Conservation (phyloP, 1,140 invertebrate genomes). For the Neodiprion fabricii region DNA sequence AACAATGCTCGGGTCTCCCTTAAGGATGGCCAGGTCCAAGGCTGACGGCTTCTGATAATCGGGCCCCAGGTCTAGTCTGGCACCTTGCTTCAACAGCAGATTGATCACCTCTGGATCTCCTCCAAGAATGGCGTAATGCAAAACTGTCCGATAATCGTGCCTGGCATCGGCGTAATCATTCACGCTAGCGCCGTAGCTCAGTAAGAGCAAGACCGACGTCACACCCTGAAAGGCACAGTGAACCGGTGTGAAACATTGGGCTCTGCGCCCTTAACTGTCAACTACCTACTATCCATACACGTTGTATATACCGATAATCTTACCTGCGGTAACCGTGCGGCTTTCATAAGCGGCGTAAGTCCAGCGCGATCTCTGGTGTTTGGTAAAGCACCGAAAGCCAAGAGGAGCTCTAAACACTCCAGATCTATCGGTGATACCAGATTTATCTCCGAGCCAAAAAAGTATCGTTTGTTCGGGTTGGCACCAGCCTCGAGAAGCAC, state of each 20-base stretch:
- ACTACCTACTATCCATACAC: neutral
- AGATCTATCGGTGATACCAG: slow-evolving; percentile 78
- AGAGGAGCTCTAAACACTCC: slow-evolving; percentile 80
- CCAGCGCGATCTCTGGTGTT: slow-evolving; percentile 85
- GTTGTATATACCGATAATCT: slow-evolving; percentile 14
- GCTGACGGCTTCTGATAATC: slow-evolving; percentile 83
- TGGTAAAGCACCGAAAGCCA: slow-evolving; percentile 85
- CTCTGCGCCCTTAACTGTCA: neutral
- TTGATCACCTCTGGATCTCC: slow-evolving; percentile 81
- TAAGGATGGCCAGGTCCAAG: slow-evolving; percentile 83
- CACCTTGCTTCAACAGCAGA: slow-evolving; percentile 82
- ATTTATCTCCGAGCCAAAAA: slow-evolving; percentile 91
- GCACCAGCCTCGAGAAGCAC: slow-evolving; percentile 74
- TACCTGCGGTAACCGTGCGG: slow-evolving; percentile 78
- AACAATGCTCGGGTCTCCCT: slow-evolving; percentile 78
- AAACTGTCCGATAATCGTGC: slow-evolving; percentile 82
- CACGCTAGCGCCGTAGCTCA: slow-evolving; percentile 81
- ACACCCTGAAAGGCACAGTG: slow-evolving; percentile 67
- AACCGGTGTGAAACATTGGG: neutral
- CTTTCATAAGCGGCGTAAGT: slow-evolving; percentile 88
- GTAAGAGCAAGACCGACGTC: slow-evolving; percentile 76
- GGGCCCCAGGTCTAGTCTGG: slow-evolving; percentile 66
- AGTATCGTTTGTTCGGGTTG: slow-evolving; percentile 82
- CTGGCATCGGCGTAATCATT: slow-evolving; percentile 82
- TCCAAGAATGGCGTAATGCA: slow-evolving; percentile 87